These are phyloP conservation scores for Premnoplex brunnescens DNA, from an alignment of 2,797 vertebrate species.

Conservation along the genomic window DNA sequence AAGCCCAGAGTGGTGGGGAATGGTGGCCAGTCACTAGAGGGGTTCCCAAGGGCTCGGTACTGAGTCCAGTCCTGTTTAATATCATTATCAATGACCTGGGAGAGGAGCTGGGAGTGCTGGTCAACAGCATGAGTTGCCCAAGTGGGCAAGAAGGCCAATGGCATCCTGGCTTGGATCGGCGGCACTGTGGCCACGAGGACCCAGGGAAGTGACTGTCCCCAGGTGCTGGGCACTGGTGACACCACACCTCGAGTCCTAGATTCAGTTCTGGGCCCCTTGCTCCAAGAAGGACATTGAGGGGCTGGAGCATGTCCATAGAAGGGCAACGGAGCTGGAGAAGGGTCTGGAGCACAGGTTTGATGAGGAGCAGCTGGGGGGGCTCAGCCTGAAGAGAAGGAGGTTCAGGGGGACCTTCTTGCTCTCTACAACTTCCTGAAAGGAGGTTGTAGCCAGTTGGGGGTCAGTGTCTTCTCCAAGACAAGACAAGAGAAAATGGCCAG, in stretches of 20 bases:
- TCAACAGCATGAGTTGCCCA: not conserved
- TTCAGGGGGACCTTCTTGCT: not conserved
- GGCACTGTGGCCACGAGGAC: not conserved
- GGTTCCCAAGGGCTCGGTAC: not conserved
- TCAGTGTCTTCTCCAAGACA: not conserved
- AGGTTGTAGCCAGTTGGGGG: not conserved
- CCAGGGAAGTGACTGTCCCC: not conserved
- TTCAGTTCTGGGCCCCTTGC: not conserved
- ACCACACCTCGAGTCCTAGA: not conserved
- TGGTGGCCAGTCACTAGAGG: not conserved
- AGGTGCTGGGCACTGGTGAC: not conserved
- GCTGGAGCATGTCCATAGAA: not conserved
- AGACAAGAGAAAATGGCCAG: not conserved
- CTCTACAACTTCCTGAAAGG: not conserved
- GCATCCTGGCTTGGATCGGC: not conserved
- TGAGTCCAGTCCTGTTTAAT: not conserved
- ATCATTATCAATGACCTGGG: not conserved
- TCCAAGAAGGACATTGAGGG: not conserved
- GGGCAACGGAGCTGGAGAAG: rapidly evolving
- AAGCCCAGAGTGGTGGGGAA: not conserved
- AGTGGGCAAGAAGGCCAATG: not conserved
- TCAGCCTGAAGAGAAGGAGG: not conserved
- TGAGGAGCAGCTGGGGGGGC: not conserved
- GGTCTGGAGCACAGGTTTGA: not conserved
- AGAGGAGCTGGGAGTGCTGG: not conserved